A percentile compares a stretch with the other conserved stretches of the same genome.
phyloP scores from a whole-genome alignment of 2,113 vertebrate species.

The Hypomesus transpacificus region DNA sequence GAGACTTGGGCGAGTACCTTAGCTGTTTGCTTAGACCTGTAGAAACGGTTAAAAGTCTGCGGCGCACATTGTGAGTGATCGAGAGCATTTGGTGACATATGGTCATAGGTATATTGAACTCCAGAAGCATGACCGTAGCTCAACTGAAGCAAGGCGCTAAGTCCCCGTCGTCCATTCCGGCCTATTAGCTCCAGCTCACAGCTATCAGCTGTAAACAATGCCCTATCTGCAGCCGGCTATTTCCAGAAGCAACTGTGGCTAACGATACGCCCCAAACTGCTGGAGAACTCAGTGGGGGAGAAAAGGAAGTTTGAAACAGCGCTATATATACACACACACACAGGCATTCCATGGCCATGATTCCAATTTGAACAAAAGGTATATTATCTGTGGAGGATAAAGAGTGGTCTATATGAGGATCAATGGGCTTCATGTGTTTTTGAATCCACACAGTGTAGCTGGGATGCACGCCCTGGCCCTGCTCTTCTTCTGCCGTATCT shows the following conservation, averaged over 20 bases:
- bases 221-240: too few species aligned
- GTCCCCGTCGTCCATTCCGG: too few species aligned
- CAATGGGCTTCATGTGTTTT: conserved; percentile 59
- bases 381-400: conserved; percentile 54
- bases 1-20: too few species aligned
- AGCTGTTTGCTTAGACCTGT: background rate
- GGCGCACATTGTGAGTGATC: background rate
- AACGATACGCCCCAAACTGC: background rate
- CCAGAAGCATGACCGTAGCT: too few species aligned
- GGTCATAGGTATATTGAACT: too few species aligned
- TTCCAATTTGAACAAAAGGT: conserved; percentile 51
- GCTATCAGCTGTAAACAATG: too few species aligned
- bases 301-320: conserved; percentile 33
- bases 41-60: background rate
- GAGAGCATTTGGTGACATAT: too few species aligned
- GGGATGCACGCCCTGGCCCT: conserved; percentile 27
- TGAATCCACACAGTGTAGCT: conserved; percentile 45
- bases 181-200: too few species aligned
- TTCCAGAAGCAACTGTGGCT: too few species aligned
- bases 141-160: too few species aligned
- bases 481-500: conserved; percentile 11
- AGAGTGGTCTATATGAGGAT: conserved; percentile 53
- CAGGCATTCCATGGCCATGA: conserved; percentile 41
- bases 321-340: conserved; percentile 38
- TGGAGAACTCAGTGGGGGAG: conserved; percentile 17